A percentile compares a stretch with the other conserved stretches of the same genome.
Evolutionary conservation across 2,888 invertebrate genomes (phyloP).

Genomic region (Cybosia mesomella): DNA sequence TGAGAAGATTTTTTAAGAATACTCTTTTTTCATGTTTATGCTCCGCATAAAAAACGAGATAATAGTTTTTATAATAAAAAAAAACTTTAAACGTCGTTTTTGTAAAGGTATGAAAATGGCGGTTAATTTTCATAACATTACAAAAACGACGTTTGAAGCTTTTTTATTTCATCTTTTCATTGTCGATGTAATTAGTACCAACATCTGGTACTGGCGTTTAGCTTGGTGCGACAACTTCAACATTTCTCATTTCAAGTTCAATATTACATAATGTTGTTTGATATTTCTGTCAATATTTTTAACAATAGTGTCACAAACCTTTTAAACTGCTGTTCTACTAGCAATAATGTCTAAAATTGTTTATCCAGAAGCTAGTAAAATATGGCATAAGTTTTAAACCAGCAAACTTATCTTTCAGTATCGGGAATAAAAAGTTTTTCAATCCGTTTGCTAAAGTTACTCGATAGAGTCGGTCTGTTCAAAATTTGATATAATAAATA

Average conservation of each 20-base stretch:
- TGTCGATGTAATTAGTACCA: no score
- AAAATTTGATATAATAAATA: constrained; percentile 47
- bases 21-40: no score
- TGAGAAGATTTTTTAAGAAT: no score
- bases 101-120: no score
- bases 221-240: background rate
- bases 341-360: constrained; percentile 20
- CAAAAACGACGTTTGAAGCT: no score
- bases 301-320: background rate
- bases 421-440: constrained; percentile 56
- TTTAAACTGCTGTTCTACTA: background rate
- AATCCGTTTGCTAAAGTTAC: constrained; percentile 46
- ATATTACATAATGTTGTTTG: background rate
- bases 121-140: no score
- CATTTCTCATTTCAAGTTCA: constrained; percentile 4
- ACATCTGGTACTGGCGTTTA: background rate
- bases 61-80: no score
- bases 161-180: no score
- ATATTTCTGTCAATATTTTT: background rate
- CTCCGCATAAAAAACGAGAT: no score
- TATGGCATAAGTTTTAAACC: constrained; percentile 23
- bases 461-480: constrained; percentile 44
- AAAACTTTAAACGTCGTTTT: no score
- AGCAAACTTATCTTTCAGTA: constrained; percentile 40
- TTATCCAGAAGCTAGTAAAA: constrained; percentile 21